Percentiles rank a stretch among this genome's conserved stretches.
These are phyloP conservation scores for Cerastis leucographa DNA, from an alignment of 2,888 invertebrate species.

Conservation along the genomic window DNA sequence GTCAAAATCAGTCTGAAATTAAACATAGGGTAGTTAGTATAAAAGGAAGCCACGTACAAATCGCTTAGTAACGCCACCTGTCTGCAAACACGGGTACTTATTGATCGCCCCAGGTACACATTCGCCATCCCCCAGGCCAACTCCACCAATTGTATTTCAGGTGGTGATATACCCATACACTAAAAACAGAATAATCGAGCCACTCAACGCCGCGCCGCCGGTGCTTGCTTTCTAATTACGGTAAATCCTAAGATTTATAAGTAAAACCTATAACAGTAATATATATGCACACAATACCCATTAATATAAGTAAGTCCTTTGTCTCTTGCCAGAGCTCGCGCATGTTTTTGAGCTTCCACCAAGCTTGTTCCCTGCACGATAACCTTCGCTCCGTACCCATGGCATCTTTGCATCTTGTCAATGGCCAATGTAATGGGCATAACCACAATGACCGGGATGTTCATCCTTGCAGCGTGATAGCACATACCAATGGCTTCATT, in stretches of 20 bases:
- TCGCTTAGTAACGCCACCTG: too few relatives aligned
- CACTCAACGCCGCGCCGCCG: too few relatives aligned
- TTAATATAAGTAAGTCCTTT: conserved; percentile 92
- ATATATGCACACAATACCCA: conserved; percentile 83
- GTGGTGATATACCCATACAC: neutral
- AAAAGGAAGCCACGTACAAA: too few relatives aligned
- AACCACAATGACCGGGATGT: conserved; percentile 92
- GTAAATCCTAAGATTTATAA: neutral
- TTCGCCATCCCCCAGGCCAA: neutral
- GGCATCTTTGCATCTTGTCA: conserved; percentile 92
- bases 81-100: too few relatives aligned
- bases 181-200: neutral
- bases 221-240: neutral
- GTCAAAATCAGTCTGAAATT: too few relatives aligned
- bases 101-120: neutral
- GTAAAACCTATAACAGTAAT: neutral
- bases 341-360: conserved; percentile 91
- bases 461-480: conserved; percentile 91
- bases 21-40: too few relatives aligned
- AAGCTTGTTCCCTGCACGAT: conserved; percentile 92
- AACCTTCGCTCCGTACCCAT: conserved; percentile 92
- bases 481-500: conserved; percentile 93
- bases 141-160: neutral
- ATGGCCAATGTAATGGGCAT: conserved; percentile 93
- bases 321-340: conserved; percentile 91